phyloP scores from a whole-genome alignment of 2,888 invertebrate genomes.

The Barypeithes pellucidus region DNA sequence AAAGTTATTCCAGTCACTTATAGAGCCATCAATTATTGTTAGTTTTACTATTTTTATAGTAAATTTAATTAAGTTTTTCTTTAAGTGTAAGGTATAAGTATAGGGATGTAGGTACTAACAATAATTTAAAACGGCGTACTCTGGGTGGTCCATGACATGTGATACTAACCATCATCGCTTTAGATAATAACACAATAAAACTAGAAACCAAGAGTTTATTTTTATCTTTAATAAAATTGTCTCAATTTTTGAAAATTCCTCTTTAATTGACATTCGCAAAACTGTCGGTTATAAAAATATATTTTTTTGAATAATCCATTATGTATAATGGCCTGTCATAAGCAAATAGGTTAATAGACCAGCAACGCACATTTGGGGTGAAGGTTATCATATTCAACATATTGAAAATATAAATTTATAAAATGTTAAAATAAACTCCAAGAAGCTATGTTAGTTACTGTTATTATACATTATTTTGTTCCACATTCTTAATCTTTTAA shows the following conservation, averaged over 20 bases:
- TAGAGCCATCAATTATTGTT: too few species aligned
- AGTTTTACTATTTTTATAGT: neutral
- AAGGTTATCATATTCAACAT: constrained; percentile 17
- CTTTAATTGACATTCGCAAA: too few species aligned
- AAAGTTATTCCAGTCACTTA: too few species aligned
- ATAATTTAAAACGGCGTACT: neutral
- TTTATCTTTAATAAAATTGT: too few species aligned
- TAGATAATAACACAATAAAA: neutral
- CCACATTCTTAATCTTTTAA: constrained; percentile 21
- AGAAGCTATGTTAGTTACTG: neutral
- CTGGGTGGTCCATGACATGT: constrained; percentile 17
- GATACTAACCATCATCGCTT: neutral
- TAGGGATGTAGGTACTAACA: neutral
- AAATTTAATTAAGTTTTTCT: neutral
- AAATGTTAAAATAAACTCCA: neutral
- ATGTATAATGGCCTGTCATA: neutral
- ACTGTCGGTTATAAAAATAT: too few species aligned
- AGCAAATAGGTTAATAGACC: constrained; percentile 18
- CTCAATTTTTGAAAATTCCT: too few species aligned
- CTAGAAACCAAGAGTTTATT: too few species aligned
- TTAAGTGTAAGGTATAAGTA: neutral
- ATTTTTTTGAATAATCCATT: too few species aligned
- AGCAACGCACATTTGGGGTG: constrained; percentile 10
- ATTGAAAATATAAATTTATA: constrained; percentile 6
- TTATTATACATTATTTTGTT: neutral